Percentiles rank a stretch among this genome's conserved stretches.
phyloP scores from a whole-genome alignment of 1,140 invertebrate species.

The Bombus cullumanus region DNA sequence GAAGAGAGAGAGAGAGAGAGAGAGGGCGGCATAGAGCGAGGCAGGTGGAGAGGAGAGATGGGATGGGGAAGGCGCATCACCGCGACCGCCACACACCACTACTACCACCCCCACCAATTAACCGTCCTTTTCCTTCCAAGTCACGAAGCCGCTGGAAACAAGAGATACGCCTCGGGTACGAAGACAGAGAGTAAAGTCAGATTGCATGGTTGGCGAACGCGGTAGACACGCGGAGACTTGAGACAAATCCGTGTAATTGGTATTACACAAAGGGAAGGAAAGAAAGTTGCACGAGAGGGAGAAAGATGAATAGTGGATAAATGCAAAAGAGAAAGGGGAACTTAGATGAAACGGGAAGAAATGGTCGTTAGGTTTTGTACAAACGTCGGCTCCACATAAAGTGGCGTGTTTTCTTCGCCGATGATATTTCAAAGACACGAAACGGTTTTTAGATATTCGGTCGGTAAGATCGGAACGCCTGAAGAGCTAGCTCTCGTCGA shows the following conservation, averaged over 20 bases:
- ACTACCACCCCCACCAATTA: slow-evolving; percentile 56
- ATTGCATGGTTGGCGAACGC: slow-evolving; percentile 30
- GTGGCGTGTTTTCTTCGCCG: neutral
- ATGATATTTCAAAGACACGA: slow-evolving; percentile 4
- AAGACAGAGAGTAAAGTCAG: neutral
- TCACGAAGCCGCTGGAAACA: slow-evolving; percentile 35
- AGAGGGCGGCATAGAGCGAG: too few species aligned
- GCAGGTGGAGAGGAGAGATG: neutral
- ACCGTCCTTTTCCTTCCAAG: slow-evolving; percentile 36
- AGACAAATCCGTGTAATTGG: slow-evolving; percentile 61
- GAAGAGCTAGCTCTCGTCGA: neutral
- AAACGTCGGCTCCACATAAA: slow-evolving; percentile 2
- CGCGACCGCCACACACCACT: neutral
- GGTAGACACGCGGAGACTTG: slow-evolving; percentile 21
- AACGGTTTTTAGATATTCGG: slow-evolving; percentile 24
- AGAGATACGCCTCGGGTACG: slow-evolving; percentile 22
- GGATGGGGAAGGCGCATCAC: slow-evolving; percentile 23
- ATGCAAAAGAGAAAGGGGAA: neutral
- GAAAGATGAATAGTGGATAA: neutral
- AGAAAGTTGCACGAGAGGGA: neutral
- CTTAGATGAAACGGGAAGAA: neutral
- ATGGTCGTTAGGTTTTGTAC: slow-evolving; percentile 29
- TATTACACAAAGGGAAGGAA: slow-evolving; percentile 47
- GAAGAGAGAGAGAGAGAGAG: neutral
- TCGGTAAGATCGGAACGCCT: neutral